These are phyloP conservation scores for Ambastaia sidthimunki DNA, from an alignment of 2,797 vertebrate genomes.

Conservation along the genomic window DNA sequence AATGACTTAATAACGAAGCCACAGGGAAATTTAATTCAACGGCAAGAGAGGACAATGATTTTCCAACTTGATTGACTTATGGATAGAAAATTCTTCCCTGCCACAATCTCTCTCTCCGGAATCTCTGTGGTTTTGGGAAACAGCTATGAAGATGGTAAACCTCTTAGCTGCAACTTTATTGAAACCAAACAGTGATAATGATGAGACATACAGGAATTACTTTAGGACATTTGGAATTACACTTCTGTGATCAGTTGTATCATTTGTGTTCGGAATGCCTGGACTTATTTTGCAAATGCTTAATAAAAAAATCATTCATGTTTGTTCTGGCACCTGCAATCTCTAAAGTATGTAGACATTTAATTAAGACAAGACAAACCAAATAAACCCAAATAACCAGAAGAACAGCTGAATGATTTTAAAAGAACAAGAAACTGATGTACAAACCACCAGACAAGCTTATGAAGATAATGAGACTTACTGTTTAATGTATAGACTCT, in stretches of 20 bases:
- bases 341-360: slow-evolving; percentile 6
- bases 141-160: background rate
- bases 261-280: slow-evolving; percentile 21
- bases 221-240: slow-evolving; percentile 1
- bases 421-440: background rate
- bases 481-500: slow-evolving; percentile 36
- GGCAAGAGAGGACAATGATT: background rate
- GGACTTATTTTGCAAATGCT: background rate
- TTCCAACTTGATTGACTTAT: background rate
- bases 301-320: background rate
- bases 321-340: background rate
- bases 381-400: slow-evolving; percentile 18
- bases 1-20: background rate
- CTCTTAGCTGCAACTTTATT: slow-evolving; percentile 20
- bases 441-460: slow-evolving; percentile 7
- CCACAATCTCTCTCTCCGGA: background rate
- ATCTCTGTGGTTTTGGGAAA: slow-evolving; percentile 7
- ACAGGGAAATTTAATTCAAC: slow-evolving; percentile 6
- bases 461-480: slow-evolving; percentile 16
- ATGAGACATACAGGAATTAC: slow-evolving; percentile 9
- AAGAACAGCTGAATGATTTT: background rate
- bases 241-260: too few species aligned
- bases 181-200: slow-evolving; percentile 2
- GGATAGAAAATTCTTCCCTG: background rate
- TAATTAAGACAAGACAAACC: background rate